phyloP scores from a whole-genome alignment of 2,888 invertebrate species.

The Amphipyra tragopoginis region DNA sequence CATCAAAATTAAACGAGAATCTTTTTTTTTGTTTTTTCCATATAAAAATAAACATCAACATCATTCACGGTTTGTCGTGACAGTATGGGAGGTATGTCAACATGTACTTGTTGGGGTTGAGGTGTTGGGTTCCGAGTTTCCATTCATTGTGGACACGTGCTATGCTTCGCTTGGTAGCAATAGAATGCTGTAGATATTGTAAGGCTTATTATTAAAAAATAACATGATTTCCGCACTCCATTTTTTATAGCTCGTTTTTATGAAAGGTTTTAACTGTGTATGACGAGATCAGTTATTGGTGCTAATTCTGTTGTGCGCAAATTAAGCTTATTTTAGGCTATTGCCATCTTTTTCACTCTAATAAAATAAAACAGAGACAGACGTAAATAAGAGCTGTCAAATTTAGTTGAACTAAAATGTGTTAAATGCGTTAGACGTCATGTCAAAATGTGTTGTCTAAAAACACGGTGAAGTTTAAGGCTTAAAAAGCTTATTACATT shows the following conservation, averaged over 20 bases:
- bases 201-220: slow-evolving; percentile 5
- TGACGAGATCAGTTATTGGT: neutral
- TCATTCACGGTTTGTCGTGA: slow-evolving; percentile 70
- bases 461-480: too few relatives aligned
- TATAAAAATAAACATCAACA: slow-evolving; percentile 72
- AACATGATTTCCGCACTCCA: neutral
- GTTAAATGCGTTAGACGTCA: too few relatives aligned
- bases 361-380: too few relatives aligned
- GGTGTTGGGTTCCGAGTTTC: slow-evolving; percentile 63
- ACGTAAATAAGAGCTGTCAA: too few relatives aligned
- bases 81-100: slow-evolving; percentile 80
- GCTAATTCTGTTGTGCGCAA: too few relatives aligned
- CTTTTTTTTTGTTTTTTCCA: slow-evolving; percentile 76
- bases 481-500: too few relatives aligned
- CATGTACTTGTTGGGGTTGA: slow-evolving; percentile 58
- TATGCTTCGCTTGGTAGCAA: slow-evolving; percentile 54
- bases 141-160: slow-evolving; percentile 54
- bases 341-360: too few relatives aligned
- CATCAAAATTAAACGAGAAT: slow-evolving; percentile 37
- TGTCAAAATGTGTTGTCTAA: too few relatives aligned
- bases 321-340: too few relatives aligned
- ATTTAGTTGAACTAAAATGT: too few relatives aligned
- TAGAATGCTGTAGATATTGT: slow-evolving; percentile 28
- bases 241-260: slow-evolving; percentile 2
- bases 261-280: neutral